Conservation (phyloP, 2,888 invertebrate species). For the Plagodis dolabraria region DNA sequence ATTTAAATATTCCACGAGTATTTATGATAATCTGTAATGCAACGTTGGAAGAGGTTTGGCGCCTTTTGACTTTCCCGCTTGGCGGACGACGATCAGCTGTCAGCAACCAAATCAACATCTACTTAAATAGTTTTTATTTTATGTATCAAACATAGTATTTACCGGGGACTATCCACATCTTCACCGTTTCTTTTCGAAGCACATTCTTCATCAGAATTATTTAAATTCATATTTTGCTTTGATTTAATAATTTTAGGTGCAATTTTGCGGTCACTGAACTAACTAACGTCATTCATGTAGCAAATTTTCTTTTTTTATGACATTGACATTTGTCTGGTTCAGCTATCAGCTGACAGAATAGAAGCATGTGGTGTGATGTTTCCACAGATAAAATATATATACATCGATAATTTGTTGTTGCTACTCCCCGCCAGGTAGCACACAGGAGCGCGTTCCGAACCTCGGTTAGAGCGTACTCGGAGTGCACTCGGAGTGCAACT, state of each 20-base stretch:
- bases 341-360: background rate
- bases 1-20: conserved; percentile 11
- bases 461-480: too few species aligned
- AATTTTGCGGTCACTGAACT: conserved; percentile 29
- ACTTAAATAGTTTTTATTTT: conserved; percentile 39
- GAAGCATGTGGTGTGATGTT: too few species aligned
- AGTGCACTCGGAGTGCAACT: too few species aligned
- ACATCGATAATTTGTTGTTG: too few species aligned
- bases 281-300: conserved; percentile 11
- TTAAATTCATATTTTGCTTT: conserved; percentile 57
- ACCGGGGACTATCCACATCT: conserved; percentile 67
- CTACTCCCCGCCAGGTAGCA: too few species aligned
- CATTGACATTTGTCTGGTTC: background rate
- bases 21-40: conserved; percentile 2
- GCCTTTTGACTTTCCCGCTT: conserved; percentile 79
- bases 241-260: conserved; percentile 20
- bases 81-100: conserved; percentile 80
- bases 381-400: too few species aligned
- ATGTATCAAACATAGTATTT: conserved; percentile 42
- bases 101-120: conserved; percentile 49
- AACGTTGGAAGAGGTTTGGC: conserved; percentile 50
- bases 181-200: conserved; percentile 49
- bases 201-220: conserved; percentile 55
- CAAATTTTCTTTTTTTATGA: background rate
- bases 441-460: too few species aligned